Evolutionary conservation across 2,888 invertebrate species (phyloP), one percentile per base, ranked within the genome.

Genomic region (Eucriotettix oculatus): DNA sequence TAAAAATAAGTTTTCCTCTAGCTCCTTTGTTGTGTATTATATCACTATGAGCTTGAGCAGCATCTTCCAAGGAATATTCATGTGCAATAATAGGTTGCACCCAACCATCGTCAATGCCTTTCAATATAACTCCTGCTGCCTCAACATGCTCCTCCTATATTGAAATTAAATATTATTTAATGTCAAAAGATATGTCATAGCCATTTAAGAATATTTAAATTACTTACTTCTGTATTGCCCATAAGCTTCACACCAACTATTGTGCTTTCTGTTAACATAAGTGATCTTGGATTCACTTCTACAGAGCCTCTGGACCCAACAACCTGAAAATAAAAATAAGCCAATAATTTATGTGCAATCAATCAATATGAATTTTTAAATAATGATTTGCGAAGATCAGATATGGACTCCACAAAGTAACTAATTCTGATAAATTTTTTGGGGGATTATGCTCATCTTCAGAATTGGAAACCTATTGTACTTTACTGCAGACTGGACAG

Each of bases 261-360:
- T n/a, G 67, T 62, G n/a, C 70, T 67, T 65, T 76, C 76, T 11
- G 69, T 70, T 5, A 65, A 64, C 72, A 76, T 75, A 53, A 75
- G 65, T 40, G 68, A 67, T 40, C 75, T 67, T 2, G 76, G 74
- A 64, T 73, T 71, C 60, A 76, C 69, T 53, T 69, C 69, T 10
- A 73, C 69, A n/a, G 67, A 64, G 1, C 75, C 76, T 42, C 76
- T 68, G 62, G 71, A 72, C 14, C 78, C 78, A 60, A 78, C 71
- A 29, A 78, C 68, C 73, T 72, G 10, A 52, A 16, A 10, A 58
- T 2, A 52, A 40, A 29, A 16, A 12, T 52, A 52, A 42, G 9
- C 7, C 52, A 57, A 1, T 9, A 44, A 14, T 57, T 48, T n/a
- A 17, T n/a, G 17, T n/a, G n/a, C 14, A 59, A 1, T 17, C 48